These are phyloP conservation scores for Athalia cordata DNA, from an alignment of 2,888 invertebrate species.

Conservation along the genomic window DNA sequence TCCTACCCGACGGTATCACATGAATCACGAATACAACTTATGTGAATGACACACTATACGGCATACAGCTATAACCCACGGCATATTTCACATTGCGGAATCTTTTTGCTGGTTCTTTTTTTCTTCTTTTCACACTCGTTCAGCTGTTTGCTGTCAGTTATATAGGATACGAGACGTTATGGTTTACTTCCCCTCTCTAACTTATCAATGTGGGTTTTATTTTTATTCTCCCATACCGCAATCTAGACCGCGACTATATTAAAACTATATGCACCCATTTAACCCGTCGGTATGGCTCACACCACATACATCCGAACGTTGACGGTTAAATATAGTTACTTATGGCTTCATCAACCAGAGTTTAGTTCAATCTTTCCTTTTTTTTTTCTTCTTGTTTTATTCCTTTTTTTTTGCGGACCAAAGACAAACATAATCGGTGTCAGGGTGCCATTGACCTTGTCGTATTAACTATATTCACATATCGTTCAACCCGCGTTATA, in stretches of 20 bases:
- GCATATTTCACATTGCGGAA: too few relatives aligned
- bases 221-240: neutral
- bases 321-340: constrained; percentile 1
- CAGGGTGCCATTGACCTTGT: constrained; percentile 28
- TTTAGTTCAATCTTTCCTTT: constrained; percentile 1
- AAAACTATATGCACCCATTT: neutral
- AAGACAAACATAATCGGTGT: constrained; percentile 19
- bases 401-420: neutral
- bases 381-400: too few relatives aligned
- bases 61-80: too few relatives aligned
- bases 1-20: too few relatives aligned
- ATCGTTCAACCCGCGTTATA: too few relatives aligned
- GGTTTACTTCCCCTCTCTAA: constrained; percentile 19
- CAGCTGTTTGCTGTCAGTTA: constrained; percentile 48
- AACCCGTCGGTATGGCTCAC: neutral
- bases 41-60: too few relatives aligned
- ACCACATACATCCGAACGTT: neutral
- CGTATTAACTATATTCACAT: neutral
- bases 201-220: constrained; percentile 49
- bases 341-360: neutral
- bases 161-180: too few relatives aligned
- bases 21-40: too few relatives aligned
- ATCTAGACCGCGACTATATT: neutral
- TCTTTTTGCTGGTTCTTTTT: too few relatives aligned
- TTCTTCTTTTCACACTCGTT: constrained; percentile 22